Conservation (phyloP, 2,888 invertebrate genomes). For the Teleiodes luculella region DNA sequence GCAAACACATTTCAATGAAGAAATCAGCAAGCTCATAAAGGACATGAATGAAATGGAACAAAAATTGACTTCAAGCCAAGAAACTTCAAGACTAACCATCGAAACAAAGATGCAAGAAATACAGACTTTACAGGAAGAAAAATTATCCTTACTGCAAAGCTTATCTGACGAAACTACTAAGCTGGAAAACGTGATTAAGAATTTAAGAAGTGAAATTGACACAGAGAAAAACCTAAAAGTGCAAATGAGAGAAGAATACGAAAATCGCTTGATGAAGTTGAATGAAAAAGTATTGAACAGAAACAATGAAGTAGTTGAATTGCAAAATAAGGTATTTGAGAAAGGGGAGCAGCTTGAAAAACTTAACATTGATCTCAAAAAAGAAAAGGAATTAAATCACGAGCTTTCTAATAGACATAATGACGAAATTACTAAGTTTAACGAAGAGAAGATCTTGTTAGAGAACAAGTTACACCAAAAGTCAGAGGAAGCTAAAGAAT, state of each 20-base stretch:
- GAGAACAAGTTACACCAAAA: conserved; percentile 39
- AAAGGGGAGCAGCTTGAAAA: conserved; percentile 22
- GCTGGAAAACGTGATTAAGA: conserved; percentile 44
- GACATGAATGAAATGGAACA: conserved; percentile 60
- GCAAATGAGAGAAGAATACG: conserved; percentile 22
- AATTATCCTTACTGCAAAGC: conserved; percentile 52
- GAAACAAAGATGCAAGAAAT: conserved; percentile 56
- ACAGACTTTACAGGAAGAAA: conserved; percentile 60
- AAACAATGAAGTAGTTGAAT: conserved; percentile 24
- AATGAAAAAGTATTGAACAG: conserved; percentile 23
- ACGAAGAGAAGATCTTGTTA: conserved; percentile 31
- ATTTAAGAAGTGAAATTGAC: conserved; percentile 46
- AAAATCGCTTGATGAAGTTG: conserved; percentile 20
- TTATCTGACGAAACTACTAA: conserved; percentile 55
- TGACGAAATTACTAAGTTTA: conserved; percentile 35
- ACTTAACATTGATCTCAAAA: conserved; percentile 46
- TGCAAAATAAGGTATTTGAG: conserved; percentile 23
- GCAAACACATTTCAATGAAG: conserved; percentile 44
- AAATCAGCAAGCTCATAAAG: conserved; percentile 54
- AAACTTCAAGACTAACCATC: conserved; percentile 42
- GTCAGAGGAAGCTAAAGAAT: conserved; percentile 37
- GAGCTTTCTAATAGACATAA: conserved; percentile 42
- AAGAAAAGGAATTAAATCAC: conserved; percentile 43
- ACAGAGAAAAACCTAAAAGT: conserved; percentile 36
- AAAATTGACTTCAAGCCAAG: conserved; percentile 47